These are phyloP conservation scores for Artemia franciscana DNA, from an alignment of 1,140 invertebrate species.

Conservation along the genomic window DNA sequence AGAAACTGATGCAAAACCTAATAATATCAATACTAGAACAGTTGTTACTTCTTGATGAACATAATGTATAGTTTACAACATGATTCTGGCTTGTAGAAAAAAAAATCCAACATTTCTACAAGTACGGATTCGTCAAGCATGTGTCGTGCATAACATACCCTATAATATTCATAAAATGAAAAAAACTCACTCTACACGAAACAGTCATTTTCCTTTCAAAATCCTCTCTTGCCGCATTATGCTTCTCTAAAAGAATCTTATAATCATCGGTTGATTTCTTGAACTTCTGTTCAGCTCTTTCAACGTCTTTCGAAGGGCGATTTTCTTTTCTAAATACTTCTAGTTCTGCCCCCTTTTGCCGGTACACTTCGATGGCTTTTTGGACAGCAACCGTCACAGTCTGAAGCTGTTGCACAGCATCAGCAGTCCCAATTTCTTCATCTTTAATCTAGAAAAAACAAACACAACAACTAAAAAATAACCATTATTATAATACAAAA, in stretches of 20 bases:
- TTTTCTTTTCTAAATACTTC: constrained; percentile 74
- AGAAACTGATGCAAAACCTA: no score
- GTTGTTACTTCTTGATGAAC: no score
- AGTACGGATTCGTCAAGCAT: no score
- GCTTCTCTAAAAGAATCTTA: constrained; percentile 64
- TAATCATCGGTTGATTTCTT: constrained; percentile 88
- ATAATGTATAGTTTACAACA: no score
- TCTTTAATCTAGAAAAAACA: constrained; percentile 49
- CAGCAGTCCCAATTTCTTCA: constrained; percentile 67
- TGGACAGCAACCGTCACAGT: constrained; percentile 58
- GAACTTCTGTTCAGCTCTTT: constrained; percentile 73
- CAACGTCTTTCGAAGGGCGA: constrained; percentile 65
- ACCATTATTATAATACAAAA: no score
- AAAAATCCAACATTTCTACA: no score
- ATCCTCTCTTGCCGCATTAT: constrained; percentile 59
- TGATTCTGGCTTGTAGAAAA: no score
- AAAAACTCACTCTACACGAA: constrained; percentile 47
- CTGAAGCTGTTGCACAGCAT: constrained; percentile 68
- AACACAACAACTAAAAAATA: no score
- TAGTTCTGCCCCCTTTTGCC: constrained; percentile 52
- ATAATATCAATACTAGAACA: no score
- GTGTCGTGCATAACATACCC: not conserved
- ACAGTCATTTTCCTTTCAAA: constrained; percentile 84
- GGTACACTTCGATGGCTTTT: constrained; percentile 71
- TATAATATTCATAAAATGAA: constrained; percentile 1